Percentiles rank a stretch among this genome's conserved stretches.
Evolutionary conservation across 1,140 invertebrate species (phyloP).

Genomic region (Drosophila watanabei): DNA sequence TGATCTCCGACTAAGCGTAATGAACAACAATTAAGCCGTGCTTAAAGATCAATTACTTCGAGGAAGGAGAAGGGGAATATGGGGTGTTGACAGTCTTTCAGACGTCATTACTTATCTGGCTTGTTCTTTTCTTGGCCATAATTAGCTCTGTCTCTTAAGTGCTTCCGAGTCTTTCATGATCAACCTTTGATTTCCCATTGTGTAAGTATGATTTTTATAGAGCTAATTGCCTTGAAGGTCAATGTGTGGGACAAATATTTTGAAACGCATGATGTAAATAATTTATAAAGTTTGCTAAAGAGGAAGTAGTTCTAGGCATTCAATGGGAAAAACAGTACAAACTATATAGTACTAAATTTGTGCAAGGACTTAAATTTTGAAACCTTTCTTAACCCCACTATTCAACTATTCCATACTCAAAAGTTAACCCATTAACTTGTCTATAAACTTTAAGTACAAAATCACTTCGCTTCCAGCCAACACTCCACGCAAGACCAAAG

Average conservation of each 20-base stretch:
- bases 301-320: constrained; percentile 20
- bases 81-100: constrained; percentile 30
- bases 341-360: not conserved
- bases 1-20: constrained; percentile 53
- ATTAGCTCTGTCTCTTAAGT: constrained; percentile 11
- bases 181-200: constrained; percentile 21
- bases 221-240: constrained; percentile 66
- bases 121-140: constrained; percentile 29
- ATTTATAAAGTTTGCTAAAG: not conserved
- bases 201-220: constrained; percentile 27
- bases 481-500: constrained; percentile 13
- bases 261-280: constrained; percentile 9
- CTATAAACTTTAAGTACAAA: constrained; percentile 35
- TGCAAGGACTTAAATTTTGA: not conserved
- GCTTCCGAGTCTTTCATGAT: constrained; percentile 36
- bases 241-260: constrained; percentile 7
- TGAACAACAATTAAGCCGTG: constrained; percentile 48
- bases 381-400: not conserved
- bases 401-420: constrained; percentile 1
- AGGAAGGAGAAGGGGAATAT: not conserved
- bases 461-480: constrained; percentile 18
- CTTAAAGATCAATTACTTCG: constrained; percentile 34
- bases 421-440: constrained; percentile 25
- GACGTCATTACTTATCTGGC: constrained; percentile 30
- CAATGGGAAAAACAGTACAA: not conserved